Base-by-base conservation (phyloP, 2,888 invertebrate species). In the Micoletzkya japonica region DNA sequence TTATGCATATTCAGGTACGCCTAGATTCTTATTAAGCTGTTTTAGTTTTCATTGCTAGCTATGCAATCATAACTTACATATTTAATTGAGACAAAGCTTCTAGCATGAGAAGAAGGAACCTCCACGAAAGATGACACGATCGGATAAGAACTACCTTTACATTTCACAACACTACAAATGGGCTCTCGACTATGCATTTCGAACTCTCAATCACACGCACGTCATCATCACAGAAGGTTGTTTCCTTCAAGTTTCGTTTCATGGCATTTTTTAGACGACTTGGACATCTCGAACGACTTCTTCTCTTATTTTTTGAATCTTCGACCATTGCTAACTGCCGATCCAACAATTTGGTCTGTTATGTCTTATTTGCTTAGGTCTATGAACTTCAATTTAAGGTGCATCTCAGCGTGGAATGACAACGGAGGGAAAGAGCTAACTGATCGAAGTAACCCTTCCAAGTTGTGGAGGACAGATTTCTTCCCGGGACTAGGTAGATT, bases 391-490 rank as follows among this genome's bases (percentile, higher is more conserved):
- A 44, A 57, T 14, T 32, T 67, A 52, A 78, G 78, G 75, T 98
- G 98, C 85, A 92, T 97, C 74, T 97, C 97, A 7, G 98, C 98
- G 0, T 98, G 97, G 97, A 98, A 98, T 86, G 98, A 99, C 87
- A 98, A 98, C 86, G 98, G 98, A 20, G 71, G 69, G 4, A 60
- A 69, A 52, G 60, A 59, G 10, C 44, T 58, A 44, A 68, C 68
- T 34, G 58, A 68, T 58, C 37, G 68, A 26, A 39, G 58, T 14
- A 58, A 57, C 24, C 30, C n/a, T 2, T 26, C 68, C n/a, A 56
- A 37, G 30, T 88, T 98, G 39, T 94, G 97, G 86, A 89, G 98
- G 67, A 95, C 95, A 2, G 98, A 99, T 87, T 99, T 99, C 89
- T 99, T 98, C 87, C 97, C 98, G 0, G 95, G 84, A 28, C 70